Conservation (phyloP, 2,113 vertebrate species). For the Plestiodon gilberti region DNA sequence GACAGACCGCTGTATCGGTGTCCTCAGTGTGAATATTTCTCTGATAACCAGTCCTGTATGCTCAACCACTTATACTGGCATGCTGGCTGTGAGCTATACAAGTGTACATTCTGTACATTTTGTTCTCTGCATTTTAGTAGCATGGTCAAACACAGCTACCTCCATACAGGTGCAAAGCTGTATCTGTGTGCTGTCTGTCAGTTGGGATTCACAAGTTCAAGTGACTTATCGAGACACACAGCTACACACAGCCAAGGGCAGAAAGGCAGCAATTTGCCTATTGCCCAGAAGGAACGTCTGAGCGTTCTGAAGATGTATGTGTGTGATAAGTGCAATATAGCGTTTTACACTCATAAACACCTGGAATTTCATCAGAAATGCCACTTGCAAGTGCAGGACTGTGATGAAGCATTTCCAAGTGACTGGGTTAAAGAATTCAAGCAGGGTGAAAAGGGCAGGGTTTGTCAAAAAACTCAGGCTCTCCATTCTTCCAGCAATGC, state of each 20-base stretch:
- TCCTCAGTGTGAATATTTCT: constrained; percentile 56
- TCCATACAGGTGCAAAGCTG: neutral
- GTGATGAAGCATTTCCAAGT: neutral
- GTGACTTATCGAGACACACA: constrained; percentile 20
- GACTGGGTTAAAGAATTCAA: rapidly evolving
- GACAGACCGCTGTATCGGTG: constrained; percentile 55
- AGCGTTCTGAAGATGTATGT: neutral
- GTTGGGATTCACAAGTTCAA: neutral
- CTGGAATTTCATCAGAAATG: constrained; percentile 50
- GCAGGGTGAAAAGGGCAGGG: neutral
- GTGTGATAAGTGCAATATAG: constrained; percentile 26
- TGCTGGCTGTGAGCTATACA: constrained; percentile 61
- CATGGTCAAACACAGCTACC: constrained; percentile 58
- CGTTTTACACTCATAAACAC: constrained; percentile 28
- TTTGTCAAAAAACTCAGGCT: rapidly evolving
- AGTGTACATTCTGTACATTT: constrained; percentile 64
- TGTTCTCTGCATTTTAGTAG: constrained; percentile 39
- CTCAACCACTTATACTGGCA: constrained; percentile 69
- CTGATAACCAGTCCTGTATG: constrained; percentile 24
- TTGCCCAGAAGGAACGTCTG: neutral
- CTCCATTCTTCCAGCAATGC: neutral
- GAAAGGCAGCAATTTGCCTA: rapidly evolving
- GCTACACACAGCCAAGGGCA: neutral
- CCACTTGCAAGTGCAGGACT: constrained; percentile 5
- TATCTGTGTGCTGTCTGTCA: constrained; percentile 55